Base-by-base conservation (phyloP, 2,888 invertebrate species). In the Phaedon cochleariae region DNA sequence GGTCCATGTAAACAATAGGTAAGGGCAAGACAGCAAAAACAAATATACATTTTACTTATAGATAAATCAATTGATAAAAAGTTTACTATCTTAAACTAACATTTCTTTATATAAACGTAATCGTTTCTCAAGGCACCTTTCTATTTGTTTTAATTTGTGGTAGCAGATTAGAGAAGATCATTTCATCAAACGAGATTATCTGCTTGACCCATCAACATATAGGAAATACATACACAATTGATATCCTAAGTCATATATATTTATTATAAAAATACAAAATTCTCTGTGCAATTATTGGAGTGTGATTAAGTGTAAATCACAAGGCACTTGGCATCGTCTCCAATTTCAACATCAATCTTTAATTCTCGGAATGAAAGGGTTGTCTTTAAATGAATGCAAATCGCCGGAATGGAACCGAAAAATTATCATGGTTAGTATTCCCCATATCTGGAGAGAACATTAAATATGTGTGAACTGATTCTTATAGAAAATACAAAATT, bases 341-440 rank as follows among this genome's bases (percentile, higher is more conserved):
- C 17, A 26, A 41, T 59, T 18, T 34, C 41, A 41, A 52, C 48
- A 37, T 48, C 46, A 18, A 54, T 54, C 29, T 58, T 55, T 6
- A 46, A 64, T 49, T 26, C 4, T 62, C 18, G 29, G 55, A 58
- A 61, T 63, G 63, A 54, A 45, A 53, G 26, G 15, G 15, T 41
- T 51, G 45, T 59, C 53, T 31, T 48, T 70, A 70, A 70, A 70
- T 70, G 70, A n/a, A n/a, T n/a, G n/a, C n/a, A n/a, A n/a, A n/a
- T n/a, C 70, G 57, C 59, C 37, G 68, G 68, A 70, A 70, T 70
- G 68, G 22, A 66, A 31, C 29, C 21, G 21, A 55, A 10, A 37
- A n/a, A 18, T 54, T 37, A 18, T 54, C 37, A 9, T 17, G 18
- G 34, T 17, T 12, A 54, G n/a, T n/a, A 18, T 12, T 31, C 29